These are phyloP conservation scores for Podotricha telesiphe DNA, from an alignment of 2,888 invertebrate species.

Conservation along the genomic window DNA sequence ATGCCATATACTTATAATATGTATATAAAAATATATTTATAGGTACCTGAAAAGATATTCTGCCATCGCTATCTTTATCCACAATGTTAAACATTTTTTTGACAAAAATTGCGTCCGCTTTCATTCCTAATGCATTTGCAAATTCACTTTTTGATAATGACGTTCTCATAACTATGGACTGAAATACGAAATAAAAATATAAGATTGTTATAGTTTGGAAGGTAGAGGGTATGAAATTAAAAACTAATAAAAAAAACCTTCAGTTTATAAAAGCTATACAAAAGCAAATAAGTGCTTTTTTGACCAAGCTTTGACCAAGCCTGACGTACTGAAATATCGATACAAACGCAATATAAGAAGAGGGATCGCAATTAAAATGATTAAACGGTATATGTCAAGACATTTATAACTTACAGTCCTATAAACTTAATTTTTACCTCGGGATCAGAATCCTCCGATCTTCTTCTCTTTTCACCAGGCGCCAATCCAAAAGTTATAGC, in stretches of 20 bases:
- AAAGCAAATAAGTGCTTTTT: too few relatives aligned
- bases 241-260: too few relatives aligned
- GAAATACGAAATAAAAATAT: constrained; percentile 39
- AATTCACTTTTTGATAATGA: constrained; percentile 96
- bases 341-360: too few relatives aligned
- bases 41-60: constrained; percentile 94
- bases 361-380: not conserved
- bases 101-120: constrained; percentile 96
- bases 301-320: too few relatives aligned
- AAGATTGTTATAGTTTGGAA: too few relatives aligned
- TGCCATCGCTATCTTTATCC: constrained; percentile 95
- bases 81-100: constrained; percentile 99
- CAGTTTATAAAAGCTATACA: too few relatives aligned
- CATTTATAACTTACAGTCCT: not conserved
- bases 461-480: constrained; percentile 91
- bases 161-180: constrained; percentile 95
- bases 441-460: constrained; percentile 89
- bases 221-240: too few relatives aligned
- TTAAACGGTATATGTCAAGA: not conserved
- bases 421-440: constrained; percentile 80
- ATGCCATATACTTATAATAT: too few relatives aligned
- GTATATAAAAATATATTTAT: too few relatives aligned
- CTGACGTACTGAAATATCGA: too few relatives aligned
- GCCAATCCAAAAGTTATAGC: constrained; percentile 95
- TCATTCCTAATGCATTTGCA: constrained; percentile 97